phyloP scores from a whole-genome alignment of 2,797 vertebrate species.

The Siniperca undulata region DNA sequence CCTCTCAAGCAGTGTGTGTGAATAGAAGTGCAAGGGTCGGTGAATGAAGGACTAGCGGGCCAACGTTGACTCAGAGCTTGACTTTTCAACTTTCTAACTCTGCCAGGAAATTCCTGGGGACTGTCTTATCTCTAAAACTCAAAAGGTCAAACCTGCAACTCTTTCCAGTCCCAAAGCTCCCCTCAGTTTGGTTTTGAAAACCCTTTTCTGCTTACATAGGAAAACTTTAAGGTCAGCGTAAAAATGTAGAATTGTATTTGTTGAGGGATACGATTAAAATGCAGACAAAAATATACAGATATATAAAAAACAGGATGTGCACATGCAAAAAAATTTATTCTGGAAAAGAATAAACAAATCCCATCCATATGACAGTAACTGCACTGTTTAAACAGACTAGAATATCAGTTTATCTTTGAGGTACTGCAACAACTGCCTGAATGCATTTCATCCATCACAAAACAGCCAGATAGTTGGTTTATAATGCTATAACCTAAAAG shows the following conservation, averaged over 20 bases:
- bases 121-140: constrained; percentile 45
- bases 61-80: not conserved
- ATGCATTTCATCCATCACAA: constrained; percentile 37
- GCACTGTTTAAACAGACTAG: not conserved
- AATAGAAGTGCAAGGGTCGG: constrained; percentile 15
- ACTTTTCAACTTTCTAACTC: constrained; percentile 56
- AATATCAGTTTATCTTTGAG: not conserved
- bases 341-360: not conserved
- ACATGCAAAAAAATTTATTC: not conserved
- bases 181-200: constrained; percentile 16
- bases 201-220: not conserved
- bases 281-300: not conserved
- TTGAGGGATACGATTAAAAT: not conserved
- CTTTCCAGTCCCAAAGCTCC: constrained; percentile 26
- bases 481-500: constrained; percentile 35
- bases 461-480: constrained; percentile 9
- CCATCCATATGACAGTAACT: not conserved
- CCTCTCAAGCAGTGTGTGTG: constrained; percentile 26
- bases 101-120: constrained; percentile 55
- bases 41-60: constrained; percentile 41
- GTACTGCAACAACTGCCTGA: constrained; percentile 15
- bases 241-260: not conserved
- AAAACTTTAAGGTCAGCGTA: constrained; percentile 13
- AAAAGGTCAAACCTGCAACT: constrained; percentile 59
- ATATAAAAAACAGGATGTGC: not conserved